Evolutionary conservation across 2,113 vertebrate species (phyloP).

Genomic region (Haplotaxodon microlepis): DNA sequence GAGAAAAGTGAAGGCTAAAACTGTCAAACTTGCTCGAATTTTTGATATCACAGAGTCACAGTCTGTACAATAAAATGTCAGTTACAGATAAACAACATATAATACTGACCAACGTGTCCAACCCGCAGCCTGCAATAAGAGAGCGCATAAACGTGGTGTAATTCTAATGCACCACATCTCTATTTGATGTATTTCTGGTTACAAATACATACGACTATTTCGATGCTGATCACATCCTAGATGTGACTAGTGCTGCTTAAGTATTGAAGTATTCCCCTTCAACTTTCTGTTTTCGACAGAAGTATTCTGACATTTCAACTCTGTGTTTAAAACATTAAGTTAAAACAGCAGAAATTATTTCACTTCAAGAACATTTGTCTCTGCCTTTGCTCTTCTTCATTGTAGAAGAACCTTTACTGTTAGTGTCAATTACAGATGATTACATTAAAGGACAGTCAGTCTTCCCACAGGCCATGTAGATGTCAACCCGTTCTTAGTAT

Average conservation of each 20-base stretch:
- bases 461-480: neutral
- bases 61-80: fast-evolving
- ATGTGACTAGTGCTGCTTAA: neutral
- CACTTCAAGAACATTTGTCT: neutral
- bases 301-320: neutral
- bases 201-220: neutral
- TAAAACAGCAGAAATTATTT: neutral
- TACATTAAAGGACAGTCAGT: neutral
- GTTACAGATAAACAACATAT: neutral
- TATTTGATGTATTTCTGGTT: neutral
- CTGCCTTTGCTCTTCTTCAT: neutral
- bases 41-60: neutral
- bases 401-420: neutral
- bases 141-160: neutral
- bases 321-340: neutral
- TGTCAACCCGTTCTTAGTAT: neutral
- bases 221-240: neutral
- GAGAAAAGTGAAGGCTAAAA: neutral
- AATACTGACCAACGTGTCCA: neutral
- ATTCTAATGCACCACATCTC: neutral
- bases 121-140: neutral
- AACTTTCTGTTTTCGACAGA: neutral
- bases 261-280: neutral
- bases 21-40: neutral
- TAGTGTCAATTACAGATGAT: neutral